These are phyloP conservation scores for Ligdia adustata DNA, from an alignment of 2,888 invertebrate genomes.

Conservation along the genomic window DNA sequence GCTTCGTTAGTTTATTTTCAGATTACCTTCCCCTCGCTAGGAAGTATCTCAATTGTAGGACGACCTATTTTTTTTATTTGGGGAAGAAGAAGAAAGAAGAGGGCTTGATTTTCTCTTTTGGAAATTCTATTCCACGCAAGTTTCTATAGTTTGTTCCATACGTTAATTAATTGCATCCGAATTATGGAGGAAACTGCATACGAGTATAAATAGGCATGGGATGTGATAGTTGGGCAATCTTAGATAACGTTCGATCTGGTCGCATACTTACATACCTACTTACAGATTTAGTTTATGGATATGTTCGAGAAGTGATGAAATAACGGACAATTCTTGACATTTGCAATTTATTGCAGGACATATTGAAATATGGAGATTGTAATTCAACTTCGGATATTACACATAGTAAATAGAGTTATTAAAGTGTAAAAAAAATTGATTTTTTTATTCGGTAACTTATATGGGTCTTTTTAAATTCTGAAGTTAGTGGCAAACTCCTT, in stretches of 20 bases:
- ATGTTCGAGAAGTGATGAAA: slow-evolving; percentile 22
- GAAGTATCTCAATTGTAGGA: too few species aligned
- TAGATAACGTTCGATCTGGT: slow-evolving; percentile 7
- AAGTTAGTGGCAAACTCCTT: too few species aligned
- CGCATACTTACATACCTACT: slow-evolving; percentile 2
- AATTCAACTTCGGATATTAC: background rate
- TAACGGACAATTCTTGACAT: slow-evolving; percentile 31
- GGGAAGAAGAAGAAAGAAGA: too few species aligned
- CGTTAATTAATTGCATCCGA: slow-evolving; percentile 44
- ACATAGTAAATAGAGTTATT: too few species aligned
- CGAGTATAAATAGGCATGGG: slow-evolving; percentile 41
- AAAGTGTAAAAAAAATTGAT: too few species aligned
- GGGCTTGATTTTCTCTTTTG: too few species aligned
- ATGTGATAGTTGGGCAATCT: slow-evolving; percentile 35
- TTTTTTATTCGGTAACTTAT: too few species aligned
- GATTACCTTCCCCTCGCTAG: too few species aligned
- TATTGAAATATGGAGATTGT: background rate
- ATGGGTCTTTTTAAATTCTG: too few species aligned
- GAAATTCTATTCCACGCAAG: slow-evolving; percentile 18
- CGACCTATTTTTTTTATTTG: too few species aligned
- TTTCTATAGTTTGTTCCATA: slow-evolving; percentile 25
- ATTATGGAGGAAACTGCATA: slow-evolving; percentile 49
- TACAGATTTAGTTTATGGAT: slow-evolving; percentile 11
- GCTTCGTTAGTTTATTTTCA: too few species aligned
- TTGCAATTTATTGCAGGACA: slow-evolving; percentile 9